phyloP scores from a whole-genome alignment of 2,888 invertebrate species.

The Caenorhabditis sp. region DNA sequence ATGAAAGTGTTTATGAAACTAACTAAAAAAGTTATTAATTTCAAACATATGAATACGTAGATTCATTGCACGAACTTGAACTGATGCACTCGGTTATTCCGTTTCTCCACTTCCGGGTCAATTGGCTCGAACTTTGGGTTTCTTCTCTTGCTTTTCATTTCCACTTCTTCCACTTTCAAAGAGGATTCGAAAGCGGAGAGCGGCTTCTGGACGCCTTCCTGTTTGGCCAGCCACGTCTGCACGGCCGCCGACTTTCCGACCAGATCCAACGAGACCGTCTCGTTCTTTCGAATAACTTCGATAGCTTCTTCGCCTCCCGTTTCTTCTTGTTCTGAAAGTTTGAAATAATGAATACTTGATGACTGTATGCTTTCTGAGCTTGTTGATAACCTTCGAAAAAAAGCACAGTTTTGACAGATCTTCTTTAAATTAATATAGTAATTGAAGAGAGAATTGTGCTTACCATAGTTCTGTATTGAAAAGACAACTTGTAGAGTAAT shows the following conservation, averaged over 20 bases:
- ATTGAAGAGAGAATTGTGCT: no score
- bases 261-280: conserved; percentile 16
- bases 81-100: conserved; percentile 25
- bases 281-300: conserved; percentile 14
- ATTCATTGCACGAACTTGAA: conserved; percentile 28
- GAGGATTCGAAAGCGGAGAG: conserved; percentile 28
- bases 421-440: no score
- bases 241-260: conserved; percentile 39
- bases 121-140: conserved; percentile 15
- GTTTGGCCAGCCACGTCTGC: conserved; percentile 25
- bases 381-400: neutral
- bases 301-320: neutral
- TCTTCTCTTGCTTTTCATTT: conserved; percentile 7
- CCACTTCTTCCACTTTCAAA: conserved; percentile 21
- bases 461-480: conserved; percentile 8
- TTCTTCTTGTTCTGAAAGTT: conserved; percentile 10
- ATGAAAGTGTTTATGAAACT: no score
- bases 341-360: neutral
- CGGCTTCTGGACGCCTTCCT: conserved; percentile 11
- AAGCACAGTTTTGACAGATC: no score
- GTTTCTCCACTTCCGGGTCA: conserved; percentile 25
- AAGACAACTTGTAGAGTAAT: conserved; percentile 9
- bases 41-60: neutral
- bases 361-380: neutral
- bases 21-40: no score